These are phyloP conservation scores for Phrynocephalus guinanensis DNA, from an alignment of 2,797 vertebrate genomes.

Conservation along the genomic window DNA sequence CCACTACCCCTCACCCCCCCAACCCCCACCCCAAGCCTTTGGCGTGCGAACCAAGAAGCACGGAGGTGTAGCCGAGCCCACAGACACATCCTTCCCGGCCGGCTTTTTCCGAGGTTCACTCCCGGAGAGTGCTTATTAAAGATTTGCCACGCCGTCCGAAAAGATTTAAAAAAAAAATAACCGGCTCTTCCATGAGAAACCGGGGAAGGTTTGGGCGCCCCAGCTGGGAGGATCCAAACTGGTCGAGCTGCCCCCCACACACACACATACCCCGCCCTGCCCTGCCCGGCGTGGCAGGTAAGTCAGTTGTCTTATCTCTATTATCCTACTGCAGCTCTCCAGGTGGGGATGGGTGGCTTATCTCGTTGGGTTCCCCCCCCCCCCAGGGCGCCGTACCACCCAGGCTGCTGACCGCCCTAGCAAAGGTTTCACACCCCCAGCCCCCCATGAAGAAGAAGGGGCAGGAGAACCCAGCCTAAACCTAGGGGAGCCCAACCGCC, in stretches of 20 bases:
- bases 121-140: conserved; percentile 2
- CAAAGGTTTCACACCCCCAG: background rate
- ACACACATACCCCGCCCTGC: background rate
- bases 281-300: background rate
- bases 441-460: background rate
- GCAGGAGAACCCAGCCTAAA: accelerated
- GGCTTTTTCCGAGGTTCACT: background rate
- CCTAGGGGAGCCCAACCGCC: background rate
- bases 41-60: background rate
- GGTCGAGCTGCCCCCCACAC: background rate
- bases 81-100: background rate
- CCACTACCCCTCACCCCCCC: too few species aligned
- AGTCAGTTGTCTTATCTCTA: background rate
- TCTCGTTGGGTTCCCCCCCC: background rate
- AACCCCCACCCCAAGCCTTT: background rate
- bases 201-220: background rate
- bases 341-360: background rate
- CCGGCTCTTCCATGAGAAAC: background rate
- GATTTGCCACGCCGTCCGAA: background rate
- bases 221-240: background rate
- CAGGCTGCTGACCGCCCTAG: conserved; percentile 24
- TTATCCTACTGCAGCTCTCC: background rate
- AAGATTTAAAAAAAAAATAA: background rate
- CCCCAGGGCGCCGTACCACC: background rate
- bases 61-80: background rate